A percentile compares a stretch with the other conserved stretches of the same genome.
Conservation (phyloP, 2,113 vertebrate species). For the Mystacornis crossleyi region DNA sequence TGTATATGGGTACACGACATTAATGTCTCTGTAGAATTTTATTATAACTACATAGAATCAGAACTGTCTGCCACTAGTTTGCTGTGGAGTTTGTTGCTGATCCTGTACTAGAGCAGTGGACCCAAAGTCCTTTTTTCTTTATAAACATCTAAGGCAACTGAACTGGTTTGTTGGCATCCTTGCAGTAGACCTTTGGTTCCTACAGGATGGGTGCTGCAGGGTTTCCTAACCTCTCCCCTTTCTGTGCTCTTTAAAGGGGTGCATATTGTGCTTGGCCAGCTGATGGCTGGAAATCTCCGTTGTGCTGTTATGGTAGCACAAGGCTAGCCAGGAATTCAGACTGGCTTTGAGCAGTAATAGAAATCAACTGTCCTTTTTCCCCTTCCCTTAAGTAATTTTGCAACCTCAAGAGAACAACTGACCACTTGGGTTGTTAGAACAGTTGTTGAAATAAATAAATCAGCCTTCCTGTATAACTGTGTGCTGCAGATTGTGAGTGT, state of each 20-base stretch:
- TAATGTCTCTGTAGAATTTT: neutral
- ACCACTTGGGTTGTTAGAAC: neutral
- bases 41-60: neutral
- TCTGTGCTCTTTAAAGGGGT: neutral
- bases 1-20: neutral
- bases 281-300: neutral
- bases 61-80: neutral
- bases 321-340: neutral
- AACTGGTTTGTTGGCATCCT: neutral
- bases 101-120: neutral
- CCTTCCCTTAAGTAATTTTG: neutral
- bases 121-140: neutral
- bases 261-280: neutral
- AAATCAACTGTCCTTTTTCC: neutral
- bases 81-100: neutral
- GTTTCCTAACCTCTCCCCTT: neutral
- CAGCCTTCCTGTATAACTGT: neutral
- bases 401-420: neutral
- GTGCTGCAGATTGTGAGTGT: neutral
- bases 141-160: neutral
- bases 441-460: neutral
- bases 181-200: neutral
- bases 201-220: neutral
- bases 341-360: neutral
- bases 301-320: rapidly evolving